Evolutionary conservation across 2,113 vertebrate genomes (phyloP), one percentile per base, ranked within the genome.

Genomic region (Poeciliopsis turrubarensis): DNA sequence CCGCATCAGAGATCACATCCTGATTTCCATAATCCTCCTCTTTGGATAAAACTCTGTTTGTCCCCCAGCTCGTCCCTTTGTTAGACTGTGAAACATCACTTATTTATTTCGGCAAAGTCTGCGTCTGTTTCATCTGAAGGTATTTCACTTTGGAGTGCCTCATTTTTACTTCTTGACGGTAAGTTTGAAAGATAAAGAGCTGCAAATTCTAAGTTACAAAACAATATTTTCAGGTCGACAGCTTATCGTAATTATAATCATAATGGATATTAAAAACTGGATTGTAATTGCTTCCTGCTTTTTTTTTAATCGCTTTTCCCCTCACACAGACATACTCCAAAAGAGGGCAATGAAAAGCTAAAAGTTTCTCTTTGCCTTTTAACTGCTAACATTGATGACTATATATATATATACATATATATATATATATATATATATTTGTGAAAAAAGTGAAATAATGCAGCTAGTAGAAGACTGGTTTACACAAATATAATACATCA

Each of bases 1-100:
- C 72, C 7, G 75, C 84, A 70, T 82, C 82, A 78, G 86, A 92
- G 91, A 92, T 93, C 92, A 86, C 87, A 88, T 73, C 81, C 86
- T 81, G 90, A 92, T 93, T 93, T 93, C 78, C 89, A 91, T 93
- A 91, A 93, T 91, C 90, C 91, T 77, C 79, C 75, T 83, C 81
- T 78, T 91, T 74, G 90, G 87, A 90, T 90, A 86, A 87, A 87
- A 88, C 82, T 87, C 73, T 81, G 86, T 86, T 87, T 89, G 89
- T 88, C 68, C 78, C 73, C 74, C 72, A 75, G 73, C 79, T 77
- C n/a, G 22, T 86, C 82, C 77, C 76, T 88, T 86, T 90, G 81
- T 88, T 71, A 70, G 27, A 82, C 79, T 54, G 60, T 47, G 68
- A 77, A 86, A 86, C 82, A 82, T 79, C 64, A 63, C 6, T 41